A percentile compares a stretch with the other conserved stretches of the same genome.
Evolutionary conservation across 2,797 vertebrate species (phyloP).

Genomic region (Spea hammondii): DNA sequence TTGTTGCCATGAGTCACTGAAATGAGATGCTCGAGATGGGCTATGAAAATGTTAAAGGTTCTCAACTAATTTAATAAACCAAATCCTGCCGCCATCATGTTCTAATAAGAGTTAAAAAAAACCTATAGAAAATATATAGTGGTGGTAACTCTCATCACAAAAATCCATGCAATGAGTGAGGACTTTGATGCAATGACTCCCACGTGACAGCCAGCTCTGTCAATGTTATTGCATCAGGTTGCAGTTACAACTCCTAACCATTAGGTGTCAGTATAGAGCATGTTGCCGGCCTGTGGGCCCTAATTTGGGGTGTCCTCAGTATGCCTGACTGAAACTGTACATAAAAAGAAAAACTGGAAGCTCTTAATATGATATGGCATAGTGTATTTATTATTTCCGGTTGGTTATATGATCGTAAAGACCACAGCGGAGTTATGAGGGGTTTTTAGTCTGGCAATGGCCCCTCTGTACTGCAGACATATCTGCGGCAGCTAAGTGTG

Average conservation of each 20-base stretch:
- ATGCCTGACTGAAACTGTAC: background rate
- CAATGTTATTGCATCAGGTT: conserved; percentile 41
- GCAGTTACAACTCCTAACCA: background rate
- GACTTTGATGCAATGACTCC: background rate
- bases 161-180: no score
- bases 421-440: background rate
- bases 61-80: no score
- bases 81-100: no score
- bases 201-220: background rate
- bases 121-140: no score
- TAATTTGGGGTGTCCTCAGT: background rate
- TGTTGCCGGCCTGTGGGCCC: background rate
- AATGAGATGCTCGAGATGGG: no score
- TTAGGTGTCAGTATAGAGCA: conserved; percentile 8
- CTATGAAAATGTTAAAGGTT: no score
- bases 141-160: no score
- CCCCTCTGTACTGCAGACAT: background rate
- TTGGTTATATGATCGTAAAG: background rate
- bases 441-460: background rate
- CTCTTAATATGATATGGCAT: background rate
- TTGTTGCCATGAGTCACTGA: no score
- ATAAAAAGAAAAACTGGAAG: background rate
- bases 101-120: no score
- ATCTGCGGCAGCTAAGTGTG: conserved; percentile 17
- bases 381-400: background rate